Conservation (phyloP, 2,113 vertebrate species). For the Lepisosteus osseus region DNA sequence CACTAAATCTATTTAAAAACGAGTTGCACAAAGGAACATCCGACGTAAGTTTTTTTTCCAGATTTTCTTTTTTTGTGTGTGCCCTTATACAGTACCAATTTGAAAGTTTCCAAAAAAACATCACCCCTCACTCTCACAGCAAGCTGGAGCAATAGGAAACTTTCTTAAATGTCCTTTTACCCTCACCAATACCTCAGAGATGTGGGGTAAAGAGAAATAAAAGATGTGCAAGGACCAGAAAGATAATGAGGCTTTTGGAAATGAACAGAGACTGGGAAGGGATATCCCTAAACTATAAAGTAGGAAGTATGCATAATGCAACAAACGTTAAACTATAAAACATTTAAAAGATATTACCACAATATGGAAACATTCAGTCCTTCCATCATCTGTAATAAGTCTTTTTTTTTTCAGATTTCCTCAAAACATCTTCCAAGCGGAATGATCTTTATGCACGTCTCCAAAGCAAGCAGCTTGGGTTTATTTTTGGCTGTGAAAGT, state of each 20-base stretch:
- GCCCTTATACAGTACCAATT: no score
- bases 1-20: no score
- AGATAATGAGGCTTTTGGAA: not conserved
- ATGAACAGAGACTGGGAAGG: not conserved
- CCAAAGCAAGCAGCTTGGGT: slow-evolving; percentile 54
- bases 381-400: slow-evolving; percentile 46
- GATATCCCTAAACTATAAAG: slow-evolving; percentile 24
- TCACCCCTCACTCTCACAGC: no score
- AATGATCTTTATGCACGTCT: slow-evolving; percentile 34
- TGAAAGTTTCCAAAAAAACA: no score
- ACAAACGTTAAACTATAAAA: slow-evolving; percentile 29
- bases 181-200: not conserved
- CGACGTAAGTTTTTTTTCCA: no score
- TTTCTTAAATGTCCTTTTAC: not conserved
- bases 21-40: no score
- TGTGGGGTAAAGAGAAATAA: not conserved
- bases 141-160: not conserved
- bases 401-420: slow-evolving; percentile 54
- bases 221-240: not conserved
- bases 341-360: slow-evolving; percentile 13
- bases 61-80: no score
- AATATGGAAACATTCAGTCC: slow-evolving; percentile 38
- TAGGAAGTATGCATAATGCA: slow-evolving; percentile 2
- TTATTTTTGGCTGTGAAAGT: slow-evolving; percentile 46
- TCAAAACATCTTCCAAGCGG: slow-evolving; percentile 48